Base-by-base conservation (phyloP, 2,888 invertebrate species). In the Lepetodrilus schrolli region DNA sequence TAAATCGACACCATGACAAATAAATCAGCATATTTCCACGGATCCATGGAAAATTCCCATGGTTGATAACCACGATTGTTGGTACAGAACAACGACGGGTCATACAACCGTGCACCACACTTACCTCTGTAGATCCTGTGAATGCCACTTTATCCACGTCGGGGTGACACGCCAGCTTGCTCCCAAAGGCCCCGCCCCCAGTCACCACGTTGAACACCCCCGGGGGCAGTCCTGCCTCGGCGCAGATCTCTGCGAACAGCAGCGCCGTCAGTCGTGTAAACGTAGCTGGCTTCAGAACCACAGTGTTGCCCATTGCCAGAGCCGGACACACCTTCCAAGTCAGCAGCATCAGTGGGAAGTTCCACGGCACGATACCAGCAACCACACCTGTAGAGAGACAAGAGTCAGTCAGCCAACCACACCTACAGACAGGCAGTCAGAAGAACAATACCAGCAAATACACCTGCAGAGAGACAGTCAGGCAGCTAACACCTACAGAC, bases 261-360 rank as follows among this genome's bases (percentile, higher is more conserved):
- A 90, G 84, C 5, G 91, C 90, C 70, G 91, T 85, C 17, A 91
- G 87, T 21, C 91, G 85, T 2, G 92, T 89, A 80, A 89, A 88
- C 1, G 90, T 86, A 21, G 91, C 91, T 13, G 91, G 91, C 77
- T 91, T 91, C n/a, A 92, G 83, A 13, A 92, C 86, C 17, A 92
- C 90, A 38, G 91, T 90, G 83, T 91, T 92, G 21, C 92, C 92
- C 85, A 91, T 91, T 21, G 92, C 92, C 71, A 93, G 83, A 23
- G 92, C 91, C 37, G 92, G 91, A 65, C 91, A 91, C 13, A 92
- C 84, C 77, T 91, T 88, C 88, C 91, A 90, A 1, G 92, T 91
- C 74, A 93, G 86, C 69, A 91, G 80, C 85, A 91, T 90, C 66
- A 93, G 84, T 1, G 92, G 91, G 76, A 91, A 92, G 73, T 90